Conservation (phyloP, 2,797 vertebrate species). For the Galagoides demidoff region DNA sequence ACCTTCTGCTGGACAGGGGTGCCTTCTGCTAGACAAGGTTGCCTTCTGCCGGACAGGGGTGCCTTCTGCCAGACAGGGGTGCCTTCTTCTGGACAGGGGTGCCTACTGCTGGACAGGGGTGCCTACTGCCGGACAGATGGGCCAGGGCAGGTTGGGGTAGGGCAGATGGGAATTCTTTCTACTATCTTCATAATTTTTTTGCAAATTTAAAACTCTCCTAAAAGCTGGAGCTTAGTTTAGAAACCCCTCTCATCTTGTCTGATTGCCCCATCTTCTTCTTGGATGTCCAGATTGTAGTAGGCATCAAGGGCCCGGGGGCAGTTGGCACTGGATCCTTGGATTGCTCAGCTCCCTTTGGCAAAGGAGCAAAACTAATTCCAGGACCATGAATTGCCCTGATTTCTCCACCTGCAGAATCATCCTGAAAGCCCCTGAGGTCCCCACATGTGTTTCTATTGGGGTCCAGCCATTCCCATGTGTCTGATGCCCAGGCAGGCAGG, state of each 20-base stretch:
- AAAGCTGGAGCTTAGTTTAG: neutral
- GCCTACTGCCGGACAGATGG: neutral
- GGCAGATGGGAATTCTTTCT: accelerated
- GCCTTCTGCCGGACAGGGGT: neutral
- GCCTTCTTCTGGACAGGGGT: neutral
- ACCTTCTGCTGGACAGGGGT: neutral
- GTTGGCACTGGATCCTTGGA: accelerated
- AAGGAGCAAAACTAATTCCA: neutral
- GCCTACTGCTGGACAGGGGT: neutral
- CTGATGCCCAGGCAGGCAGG: accelerated
- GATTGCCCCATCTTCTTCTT: neutral
- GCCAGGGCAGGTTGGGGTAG: accelerated
- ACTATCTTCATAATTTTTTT: neutral
- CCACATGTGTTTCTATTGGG: neutral
- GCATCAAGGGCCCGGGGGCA: accelerated
- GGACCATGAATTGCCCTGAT: neutral
- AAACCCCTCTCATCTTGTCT: neutral
- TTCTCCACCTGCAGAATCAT: neutral
- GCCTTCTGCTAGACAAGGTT: neutral
- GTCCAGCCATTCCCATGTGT: accelerated
- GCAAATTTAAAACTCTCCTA: neutral
- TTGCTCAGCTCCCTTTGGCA: neutral
- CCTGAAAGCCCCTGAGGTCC: neutral
- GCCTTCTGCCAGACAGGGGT: neutral
- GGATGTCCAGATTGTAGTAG: too few relatives aligned